Evolutionary conservation across 2,797 vertebrate species (phyloP).

Genomic region (Melanotaenia pygmaea): DNA sequence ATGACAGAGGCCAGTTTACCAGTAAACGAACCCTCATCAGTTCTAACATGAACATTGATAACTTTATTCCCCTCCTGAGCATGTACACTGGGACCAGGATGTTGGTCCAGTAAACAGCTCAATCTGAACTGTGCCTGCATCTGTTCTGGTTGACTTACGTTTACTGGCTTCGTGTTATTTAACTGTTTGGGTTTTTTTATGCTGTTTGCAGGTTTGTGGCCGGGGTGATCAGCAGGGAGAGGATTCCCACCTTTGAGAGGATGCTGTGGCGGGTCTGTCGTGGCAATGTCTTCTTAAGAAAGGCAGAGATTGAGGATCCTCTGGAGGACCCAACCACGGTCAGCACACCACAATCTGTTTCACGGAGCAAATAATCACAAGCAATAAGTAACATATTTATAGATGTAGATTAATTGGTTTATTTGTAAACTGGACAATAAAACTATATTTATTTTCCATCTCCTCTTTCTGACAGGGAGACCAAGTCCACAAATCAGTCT

Average conservation of each 20-base stretch:
- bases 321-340: slow-evolving; percentile 96
- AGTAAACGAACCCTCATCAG: too few species aligned
- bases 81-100: too few species aligned
- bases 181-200: not conserved
- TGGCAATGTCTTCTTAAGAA: slow-evolving; percentile 95
- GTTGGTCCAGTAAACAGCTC: too few species aligned
- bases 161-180: too few species aligned
- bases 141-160: too few species aligned
- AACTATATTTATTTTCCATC: not conserved
- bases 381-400: not conserved
- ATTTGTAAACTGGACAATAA: not conserved
- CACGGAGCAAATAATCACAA: not conserved
- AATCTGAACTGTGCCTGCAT: too few species aligned
- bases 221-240: slow-evolving; percentile 94
- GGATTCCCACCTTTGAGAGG: slow-evolving; percentile 95
- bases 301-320: slow-evolving; percentile 96
- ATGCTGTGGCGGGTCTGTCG: slow-evolving; percentile 98
- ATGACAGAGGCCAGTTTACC: too few species aligned
- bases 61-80: too few species aligned
- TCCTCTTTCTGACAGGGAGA: slow-evolving; percentile 83
- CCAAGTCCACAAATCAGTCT: slow-evolving; percentile 97
- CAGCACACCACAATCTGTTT: slow-evolving; percentile 44
- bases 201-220: slow-evolving; percentile 89
- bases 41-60: too few species aligned
- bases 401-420: not conserved